A percentile compares a stretch with the other conserved stretches of the same genome.
Evolutionary conservation across 2,888 invertebrate species (phyloP).

Genomic region (Nineta flava): DNA sequence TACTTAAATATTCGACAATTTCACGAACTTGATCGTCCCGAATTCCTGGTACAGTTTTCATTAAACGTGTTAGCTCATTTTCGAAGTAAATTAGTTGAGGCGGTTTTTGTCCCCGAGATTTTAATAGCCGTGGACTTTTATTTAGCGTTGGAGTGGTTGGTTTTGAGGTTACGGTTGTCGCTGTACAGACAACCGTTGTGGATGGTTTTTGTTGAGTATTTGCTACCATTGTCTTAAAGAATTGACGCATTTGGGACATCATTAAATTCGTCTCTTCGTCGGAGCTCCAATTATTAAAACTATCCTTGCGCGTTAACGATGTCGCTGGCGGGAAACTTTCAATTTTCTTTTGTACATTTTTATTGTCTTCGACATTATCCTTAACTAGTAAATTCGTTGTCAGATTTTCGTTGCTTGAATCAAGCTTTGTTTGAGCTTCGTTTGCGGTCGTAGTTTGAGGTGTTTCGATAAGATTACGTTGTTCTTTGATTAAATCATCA

Average conservation of each 20-base stretch:
- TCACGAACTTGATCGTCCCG: constrained; percentile 80
- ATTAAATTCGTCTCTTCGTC: constrained; percentile 87
- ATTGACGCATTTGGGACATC: constrained; percentile 90
- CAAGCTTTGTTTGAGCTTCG: constrained; percentile 28
- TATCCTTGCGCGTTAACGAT: constrained; percentile 65
- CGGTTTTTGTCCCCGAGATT: constrained; percentile 52
- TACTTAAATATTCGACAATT: constrained; percentile 82
- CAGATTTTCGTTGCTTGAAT: background rate
- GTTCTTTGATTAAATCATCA: constrained; percentile 63
- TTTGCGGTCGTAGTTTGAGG: constrained; percentile 22
- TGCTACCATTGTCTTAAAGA: constrained; percentile 83
- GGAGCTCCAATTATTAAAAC: constrained; percentile 87
- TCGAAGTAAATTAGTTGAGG: constrained; percentile 80
- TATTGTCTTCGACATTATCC: constrained; percentile 44
- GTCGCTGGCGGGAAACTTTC: constrained; percentile 31
- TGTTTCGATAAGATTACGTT: constrained; percentile 26
- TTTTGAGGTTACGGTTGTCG: constrained; percentile 27
- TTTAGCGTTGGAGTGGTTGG: constrained; percentile 32
- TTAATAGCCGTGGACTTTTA: constrained; percentile 35
- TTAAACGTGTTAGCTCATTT: constrained; percentile 72
- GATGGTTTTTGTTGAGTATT: constrained; percentile 25
- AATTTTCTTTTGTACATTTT: constrained; percentile 23
- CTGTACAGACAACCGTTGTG: constrained; percentile 18
- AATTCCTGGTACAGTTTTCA: constrained; percentile 87
- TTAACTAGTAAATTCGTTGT: constrained; percentile 29